These are phyloP conservation scores for Pheosia gnoma DNA, from an alignment of 2,888 invertebrate species.

Conservation along the genomic window DNA sequence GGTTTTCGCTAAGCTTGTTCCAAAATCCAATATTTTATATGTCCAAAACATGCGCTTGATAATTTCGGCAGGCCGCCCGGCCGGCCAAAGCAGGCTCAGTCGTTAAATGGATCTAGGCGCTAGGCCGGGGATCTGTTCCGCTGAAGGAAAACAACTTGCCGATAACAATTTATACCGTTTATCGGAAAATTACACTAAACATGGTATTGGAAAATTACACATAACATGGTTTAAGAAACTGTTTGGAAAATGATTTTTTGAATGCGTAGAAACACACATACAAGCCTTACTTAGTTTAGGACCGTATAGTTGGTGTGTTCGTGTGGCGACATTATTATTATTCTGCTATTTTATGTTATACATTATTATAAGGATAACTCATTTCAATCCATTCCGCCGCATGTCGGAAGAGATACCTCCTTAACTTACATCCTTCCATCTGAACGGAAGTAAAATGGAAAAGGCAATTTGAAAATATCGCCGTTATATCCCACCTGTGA, in stretches of 20 bases:
- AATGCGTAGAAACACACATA: constrained; percentile 1
- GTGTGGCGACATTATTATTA: no score
- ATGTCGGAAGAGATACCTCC: no score
- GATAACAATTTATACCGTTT: constrained; percentile 10
- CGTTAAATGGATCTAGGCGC: constrained; percentile 17
- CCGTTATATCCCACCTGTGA: no score
- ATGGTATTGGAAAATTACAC: background rate
- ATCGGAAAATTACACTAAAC: constrained; percentile 10
- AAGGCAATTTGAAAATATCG: no score
- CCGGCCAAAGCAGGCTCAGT: constrained; percentile 8
- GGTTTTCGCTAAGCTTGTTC: background rate
- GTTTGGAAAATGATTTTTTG: constrained; percentile 6
- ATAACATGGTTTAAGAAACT: no score
- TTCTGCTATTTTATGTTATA: no score
- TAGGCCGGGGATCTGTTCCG: constrained; percentile 13
- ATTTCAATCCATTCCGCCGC: no score
- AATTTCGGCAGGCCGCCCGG: constrained; percentile 16
- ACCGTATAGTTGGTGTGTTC: no score
- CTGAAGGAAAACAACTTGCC: constrained; percentile 15
- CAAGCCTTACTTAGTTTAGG: no score
- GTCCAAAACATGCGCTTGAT: constrained; percentile 7
- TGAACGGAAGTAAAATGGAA: no score
- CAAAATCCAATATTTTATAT: constrained; percentile 9
- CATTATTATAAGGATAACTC: no score
- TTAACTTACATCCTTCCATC: no score